Percentiles rank a stretch among this genome's conserved stretches.
These are phyloP conservation scores for Phortica variegata DNA, from an alignment of 1,140 invertebrate species.

Conservation along the genomic window DNA sequence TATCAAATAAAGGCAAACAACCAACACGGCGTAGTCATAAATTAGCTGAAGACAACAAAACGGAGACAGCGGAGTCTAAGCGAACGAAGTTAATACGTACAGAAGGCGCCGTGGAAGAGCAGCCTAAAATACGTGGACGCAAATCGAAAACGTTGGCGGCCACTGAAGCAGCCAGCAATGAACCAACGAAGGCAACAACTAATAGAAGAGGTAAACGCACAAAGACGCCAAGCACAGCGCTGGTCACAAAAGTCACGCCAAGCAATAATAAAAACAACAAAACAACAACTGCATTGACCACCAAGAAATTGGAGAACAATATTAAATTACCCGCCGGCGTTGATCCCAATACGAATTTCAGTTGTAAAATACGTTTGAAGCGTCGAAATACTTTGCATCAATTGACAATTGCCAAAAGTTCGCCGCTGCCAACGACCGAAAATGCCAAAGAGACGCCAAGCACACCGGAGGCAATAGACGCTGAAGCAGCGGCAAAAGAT, in stretches of 20 bases:
- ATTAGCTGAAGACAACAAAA: not conserved
- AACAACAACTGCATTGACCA: slow-evolving; percentile 27
- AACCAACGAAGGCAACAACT: not conserved
- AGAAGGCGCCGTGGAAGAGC: slow-evolving; percentile 20
- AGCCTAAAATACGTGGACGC: slow-evolving; percentile 37
- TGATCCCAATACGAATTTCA: slow-evolving; percentile 50
- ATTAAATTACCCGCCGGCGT: slow-evolving; percentile 46
- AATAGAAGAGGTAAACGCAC: not conserved
- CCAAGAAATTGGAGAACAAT: slow-evolving; percentile 50
- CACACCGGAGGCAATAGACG: slow-evolving; percentile 29
- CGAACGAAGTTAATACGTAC: slow-evolving; percentile 15
- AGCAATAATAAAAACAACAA: no score
- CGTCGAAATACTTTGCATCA: slow-evolving; percentile 30
- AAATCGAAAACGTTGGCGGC: slow-evolving; percentile 21
- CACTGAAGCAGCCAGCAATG: not conserved
- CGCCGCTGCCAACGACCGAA: not conserved
- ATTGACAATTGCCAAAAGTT: slow-evolving; percentile 3
- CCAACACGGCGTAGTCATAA: not conserved
- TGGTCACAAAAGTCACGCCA: no score
- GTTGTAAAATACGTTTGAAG: slow-evolving; percentile 49
- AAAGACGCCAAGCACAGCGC: no score
- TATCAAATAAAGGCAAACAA: slow-evolving; percentile 15
- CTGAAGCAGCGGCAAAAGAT: slow-evolving; percentile 36
- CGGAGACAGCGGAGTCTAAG: not conserved
- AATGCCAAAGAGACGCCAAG: not conserved